phyloP scores from a whole-genome alignment of 2,113 vertebrate genomes.

The Podarcis raffonei region DNA sequence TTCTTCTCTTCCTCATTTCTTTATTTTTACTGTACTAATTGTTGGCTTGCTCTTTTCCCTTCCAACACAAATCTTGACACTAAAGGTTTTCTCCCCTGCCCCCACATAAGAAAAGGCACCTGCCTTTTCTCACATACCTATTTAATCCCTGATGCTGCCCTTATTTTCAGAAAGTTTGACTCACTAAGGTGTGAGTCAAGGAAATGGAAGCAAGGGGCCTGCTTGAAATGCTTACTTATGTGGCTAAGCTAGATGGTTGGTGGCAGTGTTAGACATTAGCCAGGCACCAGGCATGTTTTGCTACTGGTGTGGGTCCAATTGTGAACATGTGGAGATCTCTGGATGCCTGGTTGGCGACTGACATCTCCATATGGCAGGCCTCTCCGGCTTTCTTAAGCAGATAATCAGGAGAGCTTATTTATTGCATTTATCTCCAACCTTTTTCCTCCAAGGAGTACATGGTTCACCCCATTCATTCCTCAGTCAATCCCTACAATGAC shows the following conservation, averaged over 20 bases:
- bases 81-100: not conserved
- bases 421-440: too few relatives aligned
- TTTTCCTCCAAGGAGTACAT: too few relatives aligned
- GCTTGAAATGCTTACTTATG: not conserved
- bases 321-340: too few relatives aligned
- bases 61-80: not conserved
- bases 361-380: too few relatives aligned
- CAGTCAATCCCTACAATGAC: too few relatives aligned
- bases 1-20: constrained; percentile 33
- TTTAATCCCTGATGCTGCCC: not conserved
- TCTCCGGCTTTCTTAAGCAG: too few relatives aligned
- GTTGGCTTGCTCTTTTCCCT: constrained; percentile 28
- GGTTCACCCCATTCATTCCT: too few relatives aligned
- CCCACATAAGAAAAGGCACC: not conserved
- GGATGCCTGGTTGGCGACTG: too few relatives aligned
- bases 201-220: not conserved
- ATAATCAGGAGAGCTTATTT: too few relatives aligned
- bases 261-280: not conserved
- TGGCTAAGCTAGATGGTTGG: too few relatives aligned
- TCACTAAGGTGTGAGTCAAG: not conserved
- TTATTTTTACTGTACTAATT: constrained; percentile 39
- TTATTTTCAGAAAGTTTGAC: constrained; percentile 14
- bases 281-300: too few relatives aligned
- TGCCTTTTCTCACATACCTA: constrained; percentile 5
- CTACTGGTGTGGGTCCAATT: too few relatives aligned